Base-by-base conservation (phyloP, 2,797 vertebrate species). In the Pseudomugil tenellus region DNA sequence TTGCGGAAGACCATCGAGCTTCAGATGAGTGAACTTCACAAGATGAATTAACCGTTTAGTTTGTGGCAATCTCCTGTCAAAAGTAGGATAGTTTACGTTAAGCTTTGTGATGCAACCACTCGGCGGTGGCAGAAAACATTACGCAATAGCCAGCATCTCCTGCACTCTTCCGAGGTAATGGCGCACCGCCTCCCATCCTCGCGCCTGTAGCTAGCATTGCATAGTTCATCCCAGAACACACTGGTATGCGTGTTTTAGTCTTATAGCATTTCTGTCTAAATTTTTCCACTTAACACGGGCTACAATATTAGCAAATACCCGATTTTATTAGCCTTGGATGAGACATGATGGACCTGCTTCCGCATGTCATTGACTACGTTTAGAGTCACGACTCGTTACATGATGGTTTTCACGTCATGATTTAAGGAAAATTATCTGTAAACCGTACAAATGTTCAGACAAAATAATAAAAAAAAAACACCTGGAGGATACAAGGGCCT, bases 121-220 rank as follows among this genome's bases (percentile, higher is more conserved):
- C 10, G 46, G 31, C 28, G 17, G 26, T 3, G 3, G 14, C 8
- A 46, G 16, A 32, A 17, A 1, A 35, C 7, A 35, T 84, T 79
- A 82, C 63, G 72, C 69, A 69, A 79, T 53, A 39, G 3, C 1
- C 59, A 26, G 72, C 39, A 54, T 71, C 56, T 11, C 26, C 28
- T 49, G 21, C 31, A 49, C 14, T 32, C 13, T 11, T 3, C n/a
- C 57, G 46, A 76, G 79, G 85, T 74, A 76, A 58, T 6, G 52
- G 53, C 67, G 74, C 89, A 85, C 81, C 86, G 58, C 63, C 76
- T 76, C 73, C 67, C 68, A 61, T 71, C 76, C 63, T 60, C 52
- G 19, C 23, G 1, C 70, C 63, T 79, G 62, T 21, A 21, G 6
- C 21, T 31, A 19, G 26, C 23, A 43, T 9, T 9, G 5, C 31